Evolutionary conservation across 2,888 invertebrate species (phyloP), one percentile per base, ranked within the genome.

Genomic region (Eupithecia centaureata): DNA sequence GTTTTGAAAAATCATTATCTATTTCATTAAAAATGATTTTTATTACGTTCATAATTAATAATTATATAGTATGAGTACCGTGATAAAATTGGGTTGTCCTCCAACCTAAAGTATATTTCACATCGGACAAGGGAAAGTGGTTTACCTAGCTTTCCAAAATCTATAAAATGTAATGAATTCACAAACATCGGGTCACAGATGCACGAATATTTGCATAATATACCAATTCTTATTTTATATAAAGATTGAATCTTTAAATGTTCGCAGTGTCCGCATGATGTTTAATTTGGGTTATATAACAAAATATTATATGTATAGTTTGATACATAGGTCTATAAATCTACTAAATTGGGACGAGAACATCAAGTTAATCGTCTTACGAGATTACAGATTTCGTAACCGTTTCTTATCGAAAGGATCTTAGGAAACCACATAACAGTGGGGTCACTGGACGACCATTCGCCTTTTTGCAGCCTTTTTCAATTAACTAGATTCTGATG

Each of bases 181-280:
- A 59, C 62, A 33, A 67, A 18, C 66, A 60, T 64, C 54, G 28
- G 54, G 18, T 56, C 54, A 61, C 60, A 63, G 54, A 67, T 64
- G 38, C 64, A 38, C 25, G 52, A 66, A 56, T 51, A 67, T 65
- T 71, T 63, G 67, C 71, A 73, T 73, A 71, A 70, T 63, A 65
- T 66, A 68, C 30, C 38, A 35, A 71, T 64, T 64, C 38, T 63
- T 51, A 63, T 64, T 64, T 65, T 27, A 57, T 65, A 58, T n/a
- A 18, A 12, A 47, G 22, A 22, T 22, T 22, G 47, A 10, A 47
- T 47, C 47, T 47, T 47, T 10, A 47, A 2, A 42, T 42, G 12
- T 47, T 22, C 4, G 12, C 47, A 22, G 12, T 47, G 4, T 18
- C 42, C 18, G 8, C 22, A 47, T 52, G 13, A 52, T 27, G 52